Base-by-base conservation (phyloP, 2,797 vertebrate species). In the Poecilia gillii region DNA sequence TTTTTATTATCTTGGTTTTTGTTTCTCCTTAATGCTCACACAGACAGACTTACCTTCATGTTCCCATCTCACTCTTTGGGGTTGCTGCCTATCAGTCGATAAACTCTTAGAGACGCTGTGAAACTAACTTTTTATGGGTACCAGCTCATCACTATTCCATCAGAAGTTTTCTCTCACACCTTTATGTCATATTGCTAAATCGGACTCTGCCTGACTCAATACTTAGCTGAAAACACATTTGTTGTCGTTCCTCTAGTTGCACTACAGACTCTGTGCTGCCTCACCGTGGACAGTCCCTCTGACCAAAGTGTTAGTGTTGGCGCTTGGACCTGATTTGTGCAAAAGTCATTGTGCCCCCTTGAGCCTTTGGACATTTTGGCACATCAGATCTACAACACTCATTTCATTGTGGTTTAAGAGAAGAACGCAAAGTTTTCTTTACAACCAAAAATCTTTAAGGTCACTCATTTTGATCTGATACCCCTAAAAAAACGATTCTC, bases 261-360 rank as follows among this genome's bases (percentile, higher is more conserved):
- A 13, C 55, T 64, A 68, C 46, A 31, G 80, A 77, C 80, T 88
- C 91, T 80, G 51, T 75, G 72, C 81, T 89, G 87, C 91, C 93
- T 78, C 90, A 73, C 73, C 72, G 92, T 92, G 93, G 92, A 81
- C 73, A 31, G 13, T 72, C n/a, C n/a, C 13, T 46, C 68, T 45
- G 43, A 45, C 25, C 25, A 28, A 28, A 71, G 41, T 45, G 33
- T 41, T 25, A 23, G 36, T 25, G 36, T 25, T 11, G 64, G 18
- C 11, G 20, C 36, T 6, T 7, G 39, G 36, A 70, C 20, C 11
- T n/a, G 39, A 68, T 41, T 68, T 68, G 39, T 70, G 66, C 25
- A 70, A 70, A 70, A 43, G 23, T 43, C 39, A 43, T 43, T 2
- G 16, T 45, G 4, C 4, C 43, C n/a, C n/a, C 20, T 41, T 25